phyloP scores from a whole-genome alignment of 2,797 vertebrate genomes.

The Sphenodon punctatus region DNA sequence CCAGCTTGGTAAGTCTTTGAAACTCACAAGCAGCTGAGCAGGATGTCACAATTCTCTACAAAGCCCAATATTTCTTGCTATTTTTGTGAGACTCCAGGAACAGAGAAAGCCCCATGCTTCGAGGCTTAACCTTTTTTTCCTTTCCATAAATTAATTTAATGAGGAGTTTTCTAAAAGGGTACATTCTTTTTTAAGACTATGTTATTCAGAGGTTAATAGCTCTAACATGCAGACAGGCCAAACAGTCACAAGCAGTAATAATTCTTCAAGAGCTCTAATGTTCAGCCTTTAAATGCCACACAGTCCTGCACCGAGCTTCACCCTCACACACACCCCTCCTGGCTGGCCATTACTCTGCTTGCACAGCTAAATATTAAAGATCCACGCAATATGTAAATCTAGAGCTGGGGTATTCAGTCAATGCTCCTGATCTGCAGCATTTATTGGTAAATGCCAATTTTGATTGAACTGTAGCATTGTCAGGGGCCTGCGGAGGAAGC shows the following conservation, averaged over 20 bases:
- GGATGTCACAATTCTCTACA: background rate
- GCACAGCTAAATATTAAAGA: slow-evolving; percentile 15
- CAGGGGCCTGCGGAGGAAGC: no score
- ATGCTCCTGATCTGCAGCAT: background rate
- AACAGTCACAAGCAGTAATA: slow-evolving; percentile 74
- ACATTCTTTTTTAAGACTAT: slow-evolving; percentile 68
- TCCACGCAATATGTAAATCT: slow-evolving; percentile 38
- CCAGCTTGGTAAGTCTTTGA: background rate
- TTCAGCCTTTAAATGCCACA: slow-evolving; percentile 61
- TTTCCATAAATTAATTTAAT: slow-evolving; percentile 73
- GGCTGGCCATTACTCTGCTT: background rate
- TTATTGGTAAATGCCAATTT: slow-evolving; percentile 29
- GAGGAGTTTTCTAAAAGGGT: slow-evolving; percentile 66
- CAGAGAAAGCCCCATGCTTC: slow-evolving; percentile 38
- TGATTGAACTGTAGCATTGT: background rate
- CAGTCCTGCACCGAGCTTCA: slow-evolving; percentile 37
- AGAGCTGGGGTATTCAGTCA: slow-evolving; percentile 41
- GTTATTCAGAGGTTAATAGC: slow-evolving; percentile 77
- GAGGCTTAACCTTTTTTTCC: slow-evolving; percentile 46
- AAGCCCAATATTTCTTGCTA: slow-evolving; percentile 44
- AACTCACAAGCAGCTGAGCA: background rate
- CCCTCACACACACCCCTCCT: background rate
- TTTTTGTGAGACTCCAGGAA: slow-evolving; percentile 44
- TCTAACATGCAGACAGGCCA: slow-evolving; percentile 75
- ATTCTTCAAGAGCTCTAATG: slow-evolving; percentile 70